Percentiles rank a stretch among this genome's conserved stretches.
phyloP scores from a whole-genome alignment of 2,888 invertebrate genomes.

The Polyploca ridens region DNA sequence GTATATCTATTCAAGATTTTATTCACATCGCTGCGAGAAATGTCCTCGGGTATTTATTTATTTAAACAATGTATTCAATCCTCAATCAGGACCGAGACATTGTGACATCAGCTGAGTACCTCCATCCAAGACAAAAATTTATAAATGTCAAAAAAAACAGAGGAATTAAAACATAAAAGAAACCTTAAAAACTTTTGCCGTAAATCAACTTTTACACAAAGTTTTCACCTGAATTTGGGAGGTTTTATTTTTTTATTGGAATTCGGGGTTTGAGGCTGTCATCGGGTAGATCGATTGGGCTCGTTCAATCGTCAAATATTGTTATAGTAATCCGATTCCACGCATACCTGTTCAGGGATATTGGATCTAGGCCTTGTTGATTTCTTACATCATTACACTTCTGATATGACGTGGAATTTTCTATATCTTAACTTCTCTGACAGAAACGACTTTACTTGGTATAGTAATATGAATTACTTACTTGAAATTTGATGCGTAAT shows the following conservation, averaged over 20 bases:
- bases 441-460: no score
- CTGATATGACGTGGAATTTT: neutral
- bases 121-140: neutral
- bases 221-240: neutral
- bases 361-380: neutral
- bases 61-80: no score
- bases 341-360: neutral
- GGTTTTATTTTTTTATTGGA: neutral
- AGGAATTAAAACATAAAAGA: slow-evolving; percentile 1
- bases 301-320: slow-evolving; percentile 2
- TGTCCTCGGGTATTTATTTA: no score
- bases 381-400: neutral
- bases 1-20: no score
- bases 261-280: neutral
- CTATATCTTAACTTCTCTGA: neutral
- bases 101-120: no score
- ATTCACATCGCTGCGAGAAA: no score
- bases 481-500: no score
- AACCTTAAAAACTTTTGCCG: neutral
- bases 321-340: neutral
- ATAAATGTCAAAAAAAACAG: neutral
- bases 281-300: neutral
- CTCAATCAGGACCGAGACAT: neutral
- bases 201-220: neutral
- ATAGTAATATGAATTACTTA: no score